These are phyloP conservation scores for Drosophila prolongata DNA, from an alignment of 2,888 invertebrate genomes.

Conservation along the genomic window DNA sequence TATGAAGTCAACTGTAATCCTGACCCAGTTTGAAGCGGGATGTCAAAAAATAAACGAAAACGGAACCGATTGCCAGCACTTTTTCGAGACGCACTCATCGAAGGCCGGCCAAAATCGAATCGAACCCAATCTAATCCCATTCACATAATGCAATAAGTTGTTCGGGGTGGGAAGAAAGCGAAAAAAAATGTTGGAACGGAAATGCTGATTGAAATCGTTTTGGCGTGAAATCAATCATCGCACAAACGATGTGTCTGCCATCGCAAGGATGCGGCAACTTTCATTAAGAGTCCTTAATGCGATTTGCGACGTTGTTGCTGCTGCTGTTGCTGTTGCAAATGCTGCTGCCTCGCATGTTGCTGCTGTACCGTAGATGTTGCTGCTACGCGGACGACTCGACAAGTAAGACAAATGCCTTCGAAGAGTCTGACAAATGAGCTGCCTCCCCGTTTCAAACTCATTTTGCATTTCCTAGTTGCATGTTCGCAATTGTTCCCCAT, in stretches of 20 bases:
- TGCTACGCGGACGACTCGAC: slow-evolving; percentile 42
- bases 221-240: slow-evolving; percentile 83
- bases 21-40: slow-evolving; percentile 66
- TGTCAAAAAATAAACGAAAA: slow-evolving; percentile 17
- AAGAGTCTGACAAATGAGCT: slow-evolving; percentile 55
- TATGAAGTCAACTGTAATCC: slow-evolving; percentile 45
- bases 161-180: slow-evolving; percentile 21
- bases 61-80: slow-evolving; percentile 51
- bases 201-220: slow-evolving; percentile 82
- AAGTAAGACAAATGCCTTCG: slow-evolving; percentile 70
- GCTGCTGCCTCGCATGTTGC: slow-evolving; percentile 34
- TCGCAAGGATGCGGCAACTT: slow-evolving; percentile 75
- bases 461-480: slow-evolving; percentile 65
- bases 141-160: slow-evolving; percentile 61
- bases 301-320: slow-evolving; percentile 71
- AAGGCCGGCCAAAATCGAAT: slow-evolving; percentile 32
- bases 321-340: slow-evolving; percentile 57
- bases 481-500: slow-evolving; percentile 31
- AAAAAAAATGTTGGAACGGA: slow-evolving; percentile 60
- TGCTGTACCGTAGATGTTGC: slow-evolving; percentile 14
- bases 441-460: slow-evolving; percentile 44
- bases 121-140: slow-evolving; percentile 33
- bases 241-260: slow-evolving; percentile 60
- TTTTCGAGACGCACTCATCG: slow-evolving; percentile 45
- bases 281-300: slow-evolving; percentile 82